Base-by-base conservation (phyloP, 1,140 invertebrate genomes). In the Drosophila nigromelanica region DNA sequence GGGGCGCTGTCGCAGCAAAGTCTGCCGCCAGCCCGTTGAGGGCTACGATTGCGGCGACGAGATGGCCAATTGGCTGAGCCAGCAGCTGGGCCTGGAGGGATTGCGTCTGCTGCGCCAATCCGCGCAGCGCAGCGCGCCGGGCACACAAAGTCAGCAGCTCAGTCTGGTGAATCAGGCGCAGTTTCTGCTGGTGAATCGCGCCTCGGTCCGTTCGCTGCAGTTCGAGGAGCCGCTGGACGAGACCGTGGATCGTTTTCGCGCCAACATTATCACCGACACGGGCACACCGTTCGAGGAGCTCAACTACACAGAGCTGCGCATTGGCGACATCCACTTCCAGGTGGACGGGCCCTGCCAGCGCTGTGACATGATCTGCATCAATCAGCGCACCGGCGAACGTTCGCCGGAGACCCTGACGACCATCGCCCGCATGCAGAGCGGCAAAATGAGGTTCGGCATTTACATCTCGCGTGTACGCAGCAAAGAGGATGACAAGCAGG, bases 341-440 rank as follows among this genome's bases (percentile, higher is more conserved):
- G 94, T 95, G 45, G 94, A 95, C 73, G 96, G 96, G 2, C 93
- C 94, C 35, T 99, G 98, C 85, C 95, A 94, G 8, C 94, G 98
- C 60, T 99, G 98, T 92, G 97, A 98, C 92, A 98, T 98, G 96
- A 95, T 99, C 48, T 98, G 97, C 78, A 96, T 98, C 62, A 95
- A 98, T 92, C 98, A 98, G 93, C 93, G 93, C 11, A 97, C 95
- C 11, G 97, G 96, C 1, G 90, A 95, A 81, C 96, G 96, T 82
- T 96, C 96, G 11, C 93, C 95, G 1, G 97, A 98, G 92, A 97
- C 97, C 3, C 92, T 99, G n/a, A 93, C 95, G 64, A 96, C 97
- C 4, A 94, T 98, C 64, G 94, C 95, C 4, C 93, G 94, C 82
- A 93, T 94, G 70, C 95, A 96, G 80, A 93, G 93, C 67, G 96